Base-by-base conservation (phyloP, 92 coral and sea anemone species). In the Actinostola sp. region DNA sequence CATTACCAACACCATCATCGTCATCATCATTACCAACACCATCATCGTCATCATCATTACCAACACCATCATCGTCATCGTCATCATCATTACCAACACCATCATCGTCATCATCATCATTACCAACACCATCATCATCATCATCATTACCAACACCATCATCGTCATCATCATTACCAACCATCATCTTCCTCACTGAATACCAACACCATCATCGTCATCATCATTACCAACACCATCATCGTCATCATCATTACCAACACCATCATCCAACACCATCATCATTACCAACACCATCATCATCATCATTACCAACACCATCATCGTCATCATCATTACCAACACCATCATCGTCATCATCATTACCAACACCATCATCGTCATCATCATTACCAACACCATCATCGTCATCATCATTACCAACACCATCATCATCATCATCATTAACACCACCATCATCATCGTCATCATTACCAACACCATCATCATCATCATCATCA, bases 151-250 rank as follows among this genome's bases (percentile, higher is more conserved):
- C 60, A 53, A 53, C 60, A 53, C 20, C 29, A 11, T 89, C 89
- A 88, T 89, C 84, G 0, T 89, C 93, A 23, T 83, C 93, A 58
- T 88, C 89, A 36, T 79, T 65, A 41, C 93, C 84, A n/a, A n/a
- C n/a, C 85, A 86, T 88, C 71, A 88, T 89, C 49, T 88, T 88
- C n/a, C 89, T 88, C 2, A 89, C 93, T 88, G 35, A 56, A 15
- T 8, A 17, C 13, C 3, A 48, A 48, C n/a, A 48, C 19, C 21
- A 48, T 48, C 19, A 14, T 48, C 54, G 19, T 48, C 54, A 48
- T 17, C 3, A 48, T 48, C 54, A 48, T 48, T 17, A 48, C 21
- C 54, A 48, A 8, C 54, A 48, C 19, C 54, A 48, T 23, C 21
- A 9, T 14, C 19, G 16, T 48, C 5, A 48, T 14, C 54, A 48